Conservation (phyloP, 1,140 invertebrate genomes). For the Drosophila subobscura region DNA sequence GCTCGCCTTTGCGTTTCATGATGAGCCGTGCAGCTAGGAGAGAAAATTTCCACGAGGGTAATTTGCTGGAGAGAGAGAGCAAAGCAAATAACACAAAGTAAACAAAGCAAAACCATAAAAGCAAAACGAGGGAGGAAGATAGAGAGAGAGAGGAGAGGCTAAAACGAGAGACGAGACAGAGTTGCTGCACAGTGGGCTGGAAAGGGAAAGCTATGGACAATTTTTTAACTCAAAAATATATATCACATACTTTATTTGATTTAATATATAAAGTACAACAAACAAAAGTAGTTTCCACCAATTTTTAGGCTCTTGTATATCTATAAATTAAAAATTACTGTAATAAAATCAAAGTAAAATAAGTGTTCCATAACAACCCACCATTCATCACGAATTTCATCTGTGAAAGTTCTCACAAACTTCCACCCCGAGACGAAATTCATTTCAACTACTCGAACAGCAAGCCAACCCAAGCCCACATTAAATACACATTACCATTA, state of each 20-base stretch:
- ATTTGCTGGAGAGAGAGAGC: not conserved
- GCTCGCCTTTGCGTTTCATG: too few relatives aligned
- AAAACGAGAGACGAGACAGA: conserved; percentile 4
- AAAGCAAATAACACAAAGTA: conserved; percentile 24
- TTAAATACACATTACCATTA: conserved; percentile 62
- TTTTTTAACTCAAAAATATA: too few relatives aligned
- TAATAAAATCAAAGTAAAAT: too few relatives aligned
- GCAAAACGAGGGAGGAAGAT: conserved; percentile 7
- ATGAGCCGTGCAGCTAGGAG: too few relatives aligned
- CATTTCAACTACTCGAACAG: conserved; percentile 29
- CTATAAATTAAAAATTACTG: too few relatives aligned
- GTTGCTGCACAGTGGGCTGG: conserved; percentile 23
- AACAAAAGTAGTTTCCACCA: too few relatives aligned
- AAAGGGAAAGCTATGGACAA: not conserved
- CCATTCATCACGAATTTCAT: conserved; percentile 4
- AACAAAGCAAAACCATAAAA: not conserved
- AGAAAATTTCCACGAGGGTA: too few relatives aligned
- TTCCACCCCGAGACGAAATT: conserved; percentile 40
- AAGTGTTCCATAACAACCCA: too few relatives aligned
- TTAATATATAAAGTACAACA: too few relatives aligned
- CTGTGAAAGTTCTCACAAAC: conserved; percentile 19
- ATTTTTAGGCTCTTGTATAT: too few relatives aligned
- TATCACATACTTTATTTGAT: too few relatives aligned
- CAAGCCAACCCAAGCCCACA: conserved; percentile 55
- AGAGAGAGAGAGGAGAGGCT: not conserved